These are phyloP conservation scores for Orycteropus afer DNA, from an alignment of 2,113 vertebrate species.

Conservation along the genomic window DNA sequence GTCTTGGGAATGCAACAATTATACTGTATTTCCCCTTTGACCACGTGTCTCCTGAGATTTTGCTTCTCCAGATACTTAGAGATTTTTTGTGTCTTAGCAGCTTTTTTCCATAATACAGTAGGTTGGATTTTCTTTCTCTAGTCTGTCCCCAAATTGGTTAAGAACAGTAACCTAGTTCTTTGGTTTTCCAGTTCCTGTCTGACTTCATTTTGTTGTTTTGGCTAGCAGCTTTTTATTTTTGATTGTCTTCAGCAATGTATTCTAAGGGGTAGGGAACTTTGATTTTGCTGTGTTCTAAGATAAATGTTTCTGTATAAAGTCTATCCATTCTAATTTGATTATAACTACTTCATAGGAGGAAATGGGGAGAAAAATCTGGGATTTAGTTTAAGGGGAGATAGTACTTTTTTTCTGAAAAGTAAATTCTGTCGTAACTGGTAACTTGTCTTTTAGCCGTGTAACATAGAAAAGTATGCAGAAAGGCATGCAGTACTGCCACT, in stretches of 20 bases:
- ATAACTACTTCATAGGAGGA: slow-evolving; percentile 7
- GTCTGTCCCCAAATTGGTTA: neutral
- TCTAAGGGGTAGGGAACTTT: neutral
- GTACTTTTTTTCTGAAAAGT: neutral
- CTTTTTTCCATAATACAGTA: neutral
- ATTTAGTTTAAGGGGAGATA: slow-evolving; percentile 11
- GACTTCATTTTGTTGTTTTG: neutral
- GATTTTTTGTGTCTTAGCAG: neutral
- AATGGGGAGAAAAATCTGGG: neutral
- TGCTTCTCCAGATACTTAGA: neutral
- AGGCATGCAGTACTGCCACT: neutral
- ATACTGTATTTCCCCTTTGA: neutral
- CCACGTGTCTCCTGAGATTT: neutral
- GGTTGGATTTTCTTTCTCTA: neutral
- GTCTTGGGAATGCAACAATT: neutral
- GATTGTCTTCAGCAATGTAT: neutral
- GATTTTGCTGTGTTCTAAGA: neutral
- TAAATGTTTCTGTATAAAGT: neutral
- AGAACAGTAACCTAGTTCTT: neutral
- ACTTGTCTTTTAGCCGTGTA: neutral
- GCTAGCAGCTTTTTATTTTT: neutral
- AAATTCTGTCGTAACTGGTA: neutral
- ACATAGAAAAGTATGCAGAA: neutral
- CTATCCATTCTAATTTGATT: slow-evolving; percentile 1
- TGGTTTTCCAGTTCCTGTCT: neutral